Conservation (phyloP, 2,113 vertebrate species). For the Aphelocoma coerulescens region DNA sequence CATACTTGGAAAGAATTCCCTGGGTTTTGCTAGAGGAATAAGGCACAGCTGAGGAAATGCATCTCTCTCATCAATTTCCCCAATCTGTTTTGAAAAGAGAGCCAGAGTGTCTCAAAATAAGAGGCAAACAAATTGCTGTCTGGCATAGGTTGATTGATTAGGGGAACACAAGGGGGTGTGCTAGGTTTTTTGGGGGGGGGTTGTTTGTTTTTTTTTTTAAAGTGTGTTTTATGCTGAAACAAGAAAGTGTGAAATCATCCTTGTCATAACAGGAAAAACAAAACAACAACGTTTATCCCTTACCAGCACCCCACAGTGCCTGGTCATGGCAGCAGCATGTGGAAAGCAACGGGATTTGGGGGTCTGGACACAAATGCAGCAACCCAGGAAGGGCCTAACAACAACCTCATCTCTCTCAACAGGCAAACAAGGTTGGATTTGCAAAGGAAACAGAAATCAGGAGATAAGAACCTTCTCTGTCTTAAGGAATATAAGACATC, state of each 20-base stretch:
- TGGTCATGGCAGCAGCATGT: neutral
- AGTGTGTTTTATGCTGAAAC: neutral
- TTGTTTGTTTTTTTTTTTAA: neutral
- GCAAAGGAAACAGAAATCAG: neutral
- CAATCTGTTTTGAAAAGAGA: neutral
- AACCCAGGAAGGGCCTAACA: neutral
- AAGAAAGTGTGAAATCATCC: neutral
- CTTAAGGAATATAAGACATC: neutral
- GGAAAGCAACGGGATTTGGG: neutral
- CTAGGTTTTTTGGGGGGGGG: neutral
- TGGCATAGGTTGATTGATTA: neutral
- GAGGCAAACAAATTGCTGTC: neutral
- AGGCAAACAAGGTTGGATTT: neutral
- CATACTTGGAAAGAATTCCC: neutral
- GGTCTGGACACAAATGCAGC: neutral
- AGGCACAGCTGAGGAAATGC: neutral
- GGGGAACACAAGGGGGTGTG: neutral
- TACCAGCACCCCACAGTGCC: neutral
- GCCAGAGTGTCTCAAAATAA: neutral
- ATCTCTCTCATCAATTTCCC: neutral
- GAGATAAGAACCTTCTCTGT: neutral
- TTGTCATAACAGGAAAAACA: neutral
- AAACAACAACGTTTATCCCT: neutral
- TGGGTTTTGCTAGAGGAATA: neutral
- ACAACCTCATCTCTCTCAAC: neutral